Conservation (phyloP, 2,888 invertebrate genomes). For the Drosophila peninsularis region DNA sequence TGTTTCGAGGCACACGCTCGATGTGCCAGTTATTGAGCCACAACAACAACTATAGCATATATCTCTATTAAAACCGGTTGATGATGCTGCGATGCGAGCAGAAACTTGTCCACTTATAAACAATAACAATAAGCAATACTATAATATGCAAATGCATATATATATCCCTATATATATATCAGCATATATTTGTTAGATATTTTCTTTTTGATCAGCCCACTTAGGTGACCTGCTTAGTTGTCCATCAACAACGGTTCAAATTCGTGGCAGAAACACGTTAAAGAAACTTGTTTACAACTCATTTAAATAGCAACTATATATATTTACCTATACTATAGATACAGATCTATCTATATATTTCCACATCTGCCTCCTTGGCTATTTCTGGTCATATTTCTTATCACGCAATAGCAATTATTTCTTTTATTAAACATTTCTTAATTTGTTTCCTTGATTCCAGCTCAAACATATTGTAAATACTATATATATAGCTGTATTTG, state of each 20-base stretch:
- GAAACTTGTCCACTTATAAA: slow-evolving; percentile 18
- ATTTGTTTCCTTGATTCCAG: neutral
- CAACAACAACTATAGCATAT: slow-evolving; percentile 22
- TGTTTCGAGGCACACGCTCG: slow-evolving; percentile 41
- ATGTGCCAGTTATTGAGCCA: slow-evolving; percentile 22
- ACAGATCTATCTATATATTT: neutral
- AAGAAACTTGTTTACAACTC: slow-evolving; percentile 2
- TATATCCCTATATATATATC: neutral
- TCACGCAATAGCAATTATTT: neutral
- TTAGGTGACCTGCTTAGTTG: slow-evolving; percentile 11
- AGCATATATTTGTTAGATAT: neutral
- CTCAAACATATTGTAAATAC: neutral
- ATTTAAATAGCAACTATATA: too few relatives aligned
- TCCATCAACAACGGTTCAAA: neutral
- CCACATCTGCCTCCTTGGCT: neutral
- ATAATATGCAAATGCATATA: slow-evolving; percentile 3
- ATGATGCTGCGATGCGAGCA: slow-evolving; percentile 13
- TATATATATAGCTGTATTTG: slow-evolving; percentile 9
- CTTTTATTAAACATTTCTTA: neutral
- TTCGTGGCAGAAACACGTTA: slow-evolving; percentile 12
- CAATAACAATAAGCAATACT: slow-evolving; percentile 7
- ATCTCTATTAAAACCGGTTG: slow-evolving; percentile 54
- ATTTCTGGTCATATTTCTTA: neutral
- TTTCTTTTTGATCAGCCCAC: slow-evolving; percentile 9
- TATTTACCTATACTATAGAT: neutral